phyloP scores from a whole-genome alignment of 2,888 invertebrate species.

The Cantharis rustica region DNA sequence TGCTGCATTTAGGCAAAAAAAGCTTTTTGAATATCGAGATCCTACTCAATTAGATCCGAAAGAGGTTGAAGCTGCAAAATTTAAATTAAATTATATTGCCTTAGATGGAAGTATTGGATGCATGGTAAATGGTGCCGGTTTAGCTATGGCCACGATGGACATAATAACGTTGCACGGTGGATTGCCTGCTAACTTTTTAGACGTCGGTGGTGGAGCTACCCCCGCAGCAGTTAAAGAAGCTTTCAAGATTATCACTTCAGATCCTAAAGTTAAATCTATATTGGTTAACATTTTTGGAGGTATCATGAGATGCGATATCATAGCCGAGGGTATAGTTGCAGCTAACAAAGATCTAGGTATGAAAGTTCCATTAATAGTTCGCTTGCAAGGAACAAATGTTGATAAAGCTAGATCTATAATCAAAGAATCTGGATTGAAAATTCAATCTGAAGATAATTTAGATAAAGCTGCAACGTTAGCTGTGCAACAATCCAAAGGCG shows the following conservation, averaged over 20 bases:
- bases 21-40: slow-evolving; percentile 80
- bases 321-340: slow-evolving; percentile 92
- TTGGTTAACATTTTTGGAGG: slow-evolving; percentile 93
- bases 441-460: slow-evolving; percentile 78
- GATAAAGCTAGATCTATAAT: slow-evolving; percentile 82
- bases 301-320: slow-evolving; percentile 92
- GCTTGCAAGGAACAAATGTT: slow-evolving; percentile 85
- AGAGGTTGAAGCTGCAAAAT: slow-evolving; percentile 87
- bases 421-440: slow-evolving; percentile 72
- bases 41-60: slow-evolving; percentile 89
- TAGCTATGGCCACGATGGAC: slow-evolving; percentile 98
- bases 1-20: slow-evolving; percentile 87
- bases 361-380: slow-evolving; percentile 89
- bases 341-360: slow-evolving; percentile 89
- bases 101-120: slow-evolving; percentile 93
- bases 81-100: slow-evolving; percentile 90
- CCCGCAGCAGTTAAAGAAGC: slow-evolving; percentile 90
- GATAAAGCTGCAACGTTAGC: slow-evolving; percentile 80
- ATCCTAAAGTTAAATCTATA: slow-evolving; percentile 89
- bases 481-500: slow-evolving; percentile 68
- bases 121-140: slow-evolving; percentile 92
- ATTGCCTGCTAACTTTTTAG: slow-evolving; percentile 92
- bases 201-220: slow-evolving; percentile 94
- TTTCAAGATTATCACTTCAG: slow-evolving; percentile 92
- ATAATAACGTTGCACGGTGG: slow-evolving; percentile 95